Percentiles rank a stretch among this genome's conserved stretches.
These are phyloP conservation scores for Cylindroiulus punctatus DNA, from an alignment of 2,888 invertebrate genomes.

Conservation along the genomic window DNA sequence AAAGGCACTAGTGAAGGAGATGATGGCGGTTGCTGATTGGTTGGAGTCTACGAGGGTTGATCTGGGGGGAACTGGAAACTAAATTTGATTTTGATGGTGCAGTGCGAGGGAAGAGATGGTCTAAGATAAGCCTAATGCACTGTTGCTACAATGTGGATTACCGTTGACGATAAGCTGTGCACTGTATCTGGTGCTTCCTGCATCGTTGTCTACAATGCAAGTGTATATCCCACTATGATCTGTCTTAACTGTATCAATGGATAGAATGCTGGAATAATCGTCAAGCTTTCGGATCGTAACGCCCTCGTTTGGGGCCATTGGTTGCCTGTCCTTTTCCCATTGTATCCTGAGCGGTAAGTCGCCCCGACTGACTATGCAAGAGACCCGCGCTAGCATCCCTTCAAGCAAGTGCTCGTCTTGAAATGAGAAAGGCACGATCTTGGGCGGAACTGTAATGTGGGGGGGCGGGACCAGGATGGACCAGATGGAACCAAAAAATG, in stretches of 20 bases:
- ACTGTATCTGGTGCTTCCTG: constrained; percentile 56
- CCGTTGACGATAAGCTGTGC: constrained; percentile 57
- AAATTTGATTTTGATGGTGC: constrained; percentile 40
- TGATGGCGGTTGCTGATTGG: constrained; percentile 32
- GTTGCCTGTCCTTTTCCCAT: constrained; percentile 56
- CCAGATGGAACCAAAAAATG: constrained; percentile 29
- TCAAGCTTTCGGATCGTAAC: constrained; percentile 55
- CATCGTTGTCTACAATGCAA: constrained; percentile 56
- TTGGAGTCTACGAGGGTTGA: constrained; percentile 20
- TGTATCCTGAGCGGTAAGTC: constrained; percentile 54
- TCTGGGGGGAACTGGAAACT: constrained; percentile 34
- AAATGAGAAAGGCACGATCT: constrained; percentile 57
- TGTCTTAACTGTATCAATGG: constrained; percentile 53
- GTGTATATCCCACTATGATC: constrained; percentile 56
- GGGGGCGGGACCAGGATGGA: constrained; percentile 49
- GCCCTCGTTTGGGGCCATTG: constrained; percentile 37
- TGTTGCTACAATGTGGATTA: constrained; percentile 54
- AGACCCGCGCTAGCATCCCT: constrained; percentile 57
- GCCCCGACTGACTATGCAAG: constrained; percentile 57
- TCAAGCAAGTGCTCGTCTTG: constrained; percentile 57
- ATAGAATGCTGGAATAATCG: constrained; percentile 57
- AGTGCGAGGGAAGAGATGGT: constrained; percentile 46
- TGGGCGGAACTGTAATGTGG: constrained; percentile 56
- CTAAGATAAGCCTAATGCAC: constrained; percentile 48
- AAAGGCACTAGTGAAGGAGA: constrained; percentile 26